A percentile compares a stretch with the other conserved stretches of the same genome.
Conservation (phyloP, 2,113 vertebrate species). For the Eidolon helvum region DNA sequence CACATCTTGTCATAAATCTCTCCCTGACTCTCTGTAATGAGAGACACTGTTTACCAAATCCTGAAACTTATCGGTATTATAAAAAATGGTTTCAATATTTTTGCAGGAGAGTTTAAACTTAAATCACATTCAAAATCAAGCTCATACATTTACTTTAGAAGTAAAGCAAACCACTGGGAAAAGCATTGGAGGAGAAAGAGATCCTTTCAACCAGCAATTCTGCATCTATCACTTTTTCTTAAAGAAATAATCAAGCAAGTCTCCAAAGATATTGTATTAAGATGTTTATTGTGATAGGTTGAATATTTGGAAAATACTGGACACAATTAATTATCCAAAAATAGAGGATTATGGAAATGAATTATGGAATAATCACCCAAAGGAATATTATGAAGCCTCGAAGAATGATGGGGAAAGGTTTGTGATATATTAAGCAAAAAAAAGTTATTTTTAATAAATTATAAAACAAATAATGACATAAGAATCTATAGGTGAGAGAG, state of each 20-base stretch:
- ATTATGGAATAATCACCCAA: neutral
- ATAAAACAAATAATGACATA: neutral
- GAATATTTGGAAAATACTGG: neutral
- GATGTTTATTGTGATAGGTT: neutral
- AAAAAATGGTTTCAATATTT: neutral
- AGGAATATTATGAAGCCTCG: neutral
- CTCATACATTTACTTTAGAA: neutral
- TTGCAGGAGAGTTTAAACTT: neutral
- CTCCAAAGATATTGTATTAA: neutral
- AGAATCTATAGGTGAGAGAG: neutral
- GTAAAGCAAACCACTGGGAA: neutral
- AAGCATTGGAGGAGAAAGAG: neutral
- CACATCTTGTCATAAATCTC: neutral
- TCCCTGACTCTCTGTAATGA: neutral
- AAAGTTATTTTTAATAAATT: neutral
- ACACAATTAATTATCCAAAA: slow-evolving; percentile 22
- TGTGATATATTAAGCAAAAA: neutral
- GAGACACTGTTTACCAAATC: neutral
- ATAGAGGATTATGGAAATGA: neutral
- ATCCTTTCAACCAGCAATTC: neutral
- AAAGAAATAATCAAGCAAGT: neutral
- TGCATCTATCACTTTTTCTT: slow-evolving; percentile 18
- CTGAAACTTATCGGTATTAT: neutral
- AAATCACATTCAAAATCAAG: slow-evolving; percentile 36
- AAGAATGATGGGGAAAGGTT: neutral